Evolutionary conservation across 2,113 vertebrate species (phyloP).

Genomic region (Chrysochloris asiatica): DNA sequence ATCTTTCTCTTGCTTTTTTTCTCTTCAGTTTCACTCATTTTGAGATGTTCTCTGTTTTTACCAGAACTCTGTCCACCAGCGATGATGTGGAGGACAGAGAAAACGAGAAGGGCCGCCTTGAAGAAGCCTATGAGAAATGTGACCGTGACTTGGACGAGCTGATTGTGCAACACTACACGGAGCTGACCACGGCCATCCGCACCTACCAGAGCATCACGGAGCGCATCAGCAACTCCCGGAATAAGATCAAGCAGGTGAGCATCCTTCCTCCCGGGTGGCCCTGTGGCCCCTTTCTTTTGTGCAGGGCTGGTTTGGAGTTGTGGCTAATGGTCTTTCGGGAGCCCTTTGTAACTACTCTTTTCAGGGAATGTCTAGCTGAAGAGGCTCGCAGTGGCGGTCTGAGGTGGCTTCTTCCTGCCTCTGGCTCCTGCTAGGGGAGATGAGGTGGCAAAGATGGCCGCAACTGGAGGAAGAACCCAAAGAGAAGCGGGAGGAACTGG

Average conservation of each 20-base stretch:
- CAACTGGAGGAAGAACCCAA: neutral
- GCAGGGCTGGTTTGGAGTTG: neutral
- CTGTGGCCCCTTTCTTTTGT: too few relatives aligned
- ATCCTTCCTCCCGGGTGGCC: neutral
- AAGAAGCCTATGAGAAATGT: constrained; percentile 97
- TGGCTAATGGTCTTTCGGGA: neutral
- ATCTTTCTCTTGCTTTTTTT: neutral
- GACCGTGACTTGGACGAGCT: constrained; percentile 94
- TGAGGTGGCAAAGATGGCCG: neutral
- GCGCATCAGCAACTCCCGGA: constrained; percentile 96
- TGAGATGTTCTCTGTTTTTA: constrained; percentile 5
- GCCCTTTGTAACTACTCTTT: neutral
- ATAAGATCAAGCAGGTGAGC: constrained; percentile 96
- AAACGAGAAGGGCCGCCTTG: constrained; percentile 95
- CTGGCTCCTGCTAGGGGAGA: neutral
- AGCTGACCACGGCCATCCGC: constrained; percentile 96
- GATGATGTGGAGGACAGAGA: constrained; percentile 96
- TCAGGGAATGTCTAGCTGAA: neutral
- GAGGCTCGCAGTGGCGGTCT: neutral
- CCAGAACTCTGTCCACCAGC: constrained; percentile 92
- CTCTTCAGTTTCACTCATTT: neutral
- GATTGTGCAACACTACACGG: constrained; percentile 97
- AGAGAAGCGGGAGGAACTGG: too few relatives aligned
- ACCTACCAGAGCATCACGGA: constrained; percentile 99
- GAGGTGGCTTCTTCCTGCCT: neutral